phyloP scores from a whole-genome alignment of 2,888 invertebrate genomes.

The Melanostoma scalare region DNA sequence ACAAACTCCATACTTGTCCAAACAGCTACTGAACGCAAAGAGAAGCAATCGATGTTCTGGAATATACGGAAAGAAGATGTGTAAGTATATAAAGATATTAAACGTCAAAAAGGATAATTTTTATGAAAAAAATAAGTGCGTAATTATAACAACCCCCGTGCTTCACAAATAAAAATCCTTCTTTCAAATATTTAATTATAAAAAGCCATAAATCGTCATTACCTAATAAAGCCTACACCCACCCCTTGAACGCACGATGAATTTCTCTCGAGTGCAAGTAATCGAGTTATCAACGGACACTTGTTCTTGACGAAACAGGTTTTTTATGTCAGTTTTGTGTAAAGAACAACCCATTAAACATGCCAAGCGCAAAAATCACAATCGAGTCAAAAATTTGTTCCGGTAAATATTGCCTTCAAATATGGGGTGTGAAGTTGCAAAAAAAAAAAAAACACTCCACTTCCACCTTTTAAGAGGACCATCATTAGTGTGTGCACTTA shows the following conservation, averaged over 20 bases:
- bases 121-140: no score
- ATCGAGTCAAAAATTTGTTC: constrained; percentile 63
- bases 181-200: constrained; percentile 45
- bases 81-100: no score
- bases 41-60: no score
- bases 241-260: constrained; percentile 27
- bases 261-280: constrained; percentile 77
- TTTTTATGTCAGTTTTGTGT: constrained; percentile 25
- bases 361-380: constrained; percentile 58
- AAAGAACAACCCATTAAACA: constrained; percentile 41
- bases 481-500: constrained; percentile 28
- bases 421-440: constrained; percentile 52
- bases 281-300: constrained; percentile 80
- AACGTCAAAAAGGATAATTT: no score
- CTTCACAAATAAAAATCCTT: constrained; percentile 1
- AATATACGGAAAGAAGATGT: no score
- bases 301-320: constrained; percentile 75
- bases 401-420: constrained; percentile 50
- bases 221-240: constrained; percentile 43
- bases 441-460: constrained; percentile 8
- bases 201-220: constrained; percentile 58
- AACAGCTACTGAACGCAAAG: no score
- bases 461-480: constrained; percentile 28
- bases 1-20: no score
- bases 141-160: neutral